phyloP scores from a whole-genome alignment of 2,113 vertebrate species.

The Naja naja region DNA sequence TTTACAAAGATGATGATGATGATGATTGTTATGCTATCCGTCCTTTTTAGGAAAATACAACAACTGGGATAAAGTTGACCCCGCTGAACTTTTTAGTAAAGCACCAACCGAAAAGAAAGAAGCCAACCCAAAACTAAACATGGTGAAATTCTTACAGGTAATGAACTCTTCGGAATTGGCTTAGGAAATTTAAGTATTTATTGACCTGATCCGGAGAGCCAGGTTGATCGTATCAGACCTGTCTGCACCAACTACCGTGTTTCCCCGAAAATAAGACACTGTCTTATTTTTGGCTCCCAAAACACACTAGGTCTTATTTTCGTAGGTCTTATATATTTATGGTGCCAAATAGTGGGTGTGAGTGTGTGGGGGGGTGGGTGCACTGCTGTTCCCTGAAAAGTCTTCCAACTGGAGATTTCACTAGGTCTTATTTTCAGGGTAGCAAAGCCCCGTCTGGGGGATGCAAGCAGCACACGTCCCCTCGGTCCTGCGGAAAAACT shows the following conservation, averaged over 20 bases:
- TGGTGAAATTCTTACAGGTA: constrained; percentile 98
- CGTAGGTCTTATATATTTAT: too few species aligned
- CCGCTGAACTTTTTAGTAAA: constrained; percentile 95
- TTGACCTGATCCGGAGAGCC: neutral
- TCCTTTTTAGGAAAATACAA: constrained; percentile 88
- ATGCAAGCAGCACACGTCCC: too few species aligned
- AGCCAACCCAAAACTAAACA: constrained; percentile 95
- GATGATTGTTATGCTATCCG: neutral
- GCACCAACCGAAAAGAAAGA: constrained; percentile 98
- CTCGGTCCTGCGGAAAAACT: neutral
- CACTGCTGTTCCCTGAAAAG: too few species aligned
- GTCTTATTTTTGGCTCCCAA: too few species aligned
- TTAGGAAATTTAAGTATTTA: neutral
- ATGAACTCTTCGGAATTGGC: neutral
- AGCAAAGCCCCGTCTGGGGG: neutral
- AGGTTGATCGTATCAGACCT: neutral
- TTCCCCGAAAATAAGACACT: too few species aligned
- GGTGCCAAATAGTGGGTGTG: too few species aligned
- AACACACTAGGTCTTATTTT: too few species aligned
- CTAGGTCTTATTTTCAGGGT: too few species aligned
- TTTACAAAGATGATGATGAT: neutral
- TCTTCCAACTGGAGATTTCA: too few species aligned
- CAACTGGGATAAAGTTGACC: constrained; percentile 98
- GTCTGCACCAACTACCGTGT: too few species aligned
- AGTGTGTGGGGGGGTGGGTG: too few species aligned